Evolutionary conservation across 2,888 invertebrate genomes (phyloP), one percentile per base, ranked within the genome.

Genomic region (Trachelus tabidus): DNA sequence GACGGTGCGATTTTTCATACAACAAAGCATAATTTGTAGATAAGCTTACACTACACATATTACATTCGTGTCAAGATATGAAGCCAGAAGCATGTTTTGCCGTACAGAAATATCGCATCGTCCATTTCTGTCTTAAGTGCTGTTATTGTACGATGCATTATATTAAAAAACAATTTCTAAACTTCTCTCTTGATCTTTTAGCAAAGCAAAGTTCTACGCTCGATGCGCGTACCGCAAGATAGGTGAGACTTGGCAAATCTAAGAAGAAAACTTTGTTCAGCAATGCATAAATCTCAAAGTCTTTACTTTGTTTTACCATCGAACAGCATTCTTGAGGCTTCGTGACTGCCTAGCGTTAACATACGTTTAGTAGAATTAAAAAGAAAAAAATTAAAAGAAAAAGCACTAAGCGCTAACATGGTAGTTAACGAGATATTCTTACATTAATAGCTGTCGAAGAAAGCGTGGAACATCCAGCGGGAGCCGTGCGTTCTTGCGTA

Each of bases 181-280:
- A 77, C 75, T 80, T 33, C 75, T 82, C 82, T 78, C 84, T 84
- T 86, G 86, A 89, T 83, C 83, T 94, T 94, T 1, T 93, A 96
- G 96, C 95, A 95, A 88, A 96, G 96, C 92, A 96, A 96, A 93
- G 94, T 96, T 77, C 93, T 96, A 69, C 94, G 95, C 85, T 96
- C 96, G 34, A 93, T 95, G 79, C 94, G 96, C 84, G 95, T 96
- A 85, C 96, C 96, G 81, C 95, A 95, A 92, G 94, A 94, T 90
- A 94, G 94, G 93, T 94, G 94, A 94, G 93, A 91, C 77, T 88
- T 84, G 85, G 84, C 85, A 78, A 79, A 80, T 34, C 74, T 40
- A 81, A 23, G 68, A 71, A 81, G 76, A 83, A 76, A 12, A 71
- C 31, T 23, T 33, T 34, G 71, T 34, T 30, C 71, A 15, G 71